Percentiles rank a stretch among this genome's conserved stretches.
These are phyloP conservation scores for Schlechtendalia chinensis DNA, from an alignment of 1,140 invertebrate genomes.

Conservation along the genomic window DNA sequence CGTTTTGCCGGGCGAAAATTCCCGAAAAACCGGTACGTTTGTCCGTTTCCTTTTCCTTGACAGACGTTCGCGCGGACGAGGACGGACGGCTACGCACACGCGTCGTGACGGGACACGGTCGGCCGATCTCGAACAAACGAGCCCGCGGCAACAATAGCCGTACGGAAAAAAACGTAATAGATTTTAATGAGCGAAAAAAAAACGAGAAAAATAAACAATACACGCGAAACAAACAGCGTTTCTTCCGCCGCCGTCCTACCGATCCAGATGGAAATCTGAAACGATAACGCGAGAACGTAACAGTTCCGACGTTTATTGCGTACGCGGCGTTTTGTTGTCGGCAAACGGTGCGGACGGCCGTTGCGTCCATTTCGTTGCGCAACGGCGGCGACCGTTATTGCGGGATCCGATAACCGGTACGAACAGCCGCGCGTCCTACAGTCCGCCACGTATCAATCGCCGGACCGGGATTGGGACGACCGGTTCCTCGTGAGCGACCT, in stretches of 20 bases:
- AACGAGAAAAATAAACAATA: conserved; percentile 36
- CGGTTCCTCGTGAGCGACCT: neutral
- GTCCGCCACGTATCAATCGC: too few species aligned
- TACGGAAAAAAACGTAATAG: conserved; percentile 36
- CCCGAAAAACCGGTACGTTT: neutral
- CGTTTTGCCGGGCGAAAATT: neutral
- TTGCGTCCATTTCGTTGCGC: too few species aligned
- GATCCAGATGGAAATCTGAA: conserved; percentile 31
- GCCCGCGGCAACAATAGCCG: conserved; percentile 28
- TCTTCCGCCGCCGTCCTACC: too few species aligned
- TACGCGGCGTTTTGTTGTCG: too few species aligned
- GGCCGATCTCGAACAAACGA: conserved; percentile 43
- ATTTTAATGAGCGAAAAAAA: conserved; percentile 41
- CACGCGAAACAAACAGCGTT: too few species aligned
- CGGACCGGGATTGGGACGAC: neutral
- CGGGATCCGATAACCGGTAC: conserved; percentile 32
- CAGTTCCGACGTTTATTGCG: too few species aligned
- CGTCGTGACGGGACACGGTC: conserved; percentile 27
- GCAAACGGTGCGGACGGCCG: too few species aligned
- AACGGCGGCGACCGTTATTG: conserved; percentile 33
- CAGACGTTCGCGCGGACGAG: conserved; percentile 22
- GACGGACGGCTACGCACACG: neutral
- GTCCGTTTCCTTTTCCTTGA: conserved; percentile 22
- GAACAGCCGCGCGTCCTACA: too few species aligned
- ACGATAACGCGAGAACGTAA: neutral